These are phyloP conservation scores for Drosophila repletoides DNA, from an alignment of 1,140 invertebrate species.

Conservation along the genomic window DNA sequence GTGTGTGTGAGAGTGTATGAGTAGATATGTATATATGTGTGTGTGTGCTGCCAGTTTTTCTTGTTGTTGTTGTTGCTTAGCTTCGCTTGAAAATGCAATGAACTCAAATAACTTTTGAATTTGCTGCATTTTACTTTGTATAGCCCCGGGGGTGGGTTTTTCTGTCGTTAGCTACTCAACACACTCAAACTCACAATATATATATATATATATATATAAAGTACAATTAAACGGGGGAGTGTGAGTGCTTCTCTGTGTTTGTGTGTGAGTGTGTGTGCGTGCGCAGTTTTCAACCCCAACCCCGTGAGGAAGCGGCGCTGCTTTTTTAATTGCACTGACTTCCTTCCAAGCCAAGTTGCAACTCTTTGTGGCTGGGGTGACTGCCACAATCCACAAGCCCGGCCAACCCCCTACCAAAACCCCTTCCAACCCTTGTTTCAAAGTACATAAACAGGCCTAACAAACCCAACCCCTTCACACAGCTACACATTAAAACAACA, in stretches of 20 bases:
- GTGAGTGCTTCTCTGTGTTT: constrained; percentile 9
- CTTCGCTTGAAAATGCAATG: constrained; percentile 80
- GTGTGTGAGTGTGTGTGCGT: constrained; percentile 39
- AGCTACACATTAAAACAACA: background rate
- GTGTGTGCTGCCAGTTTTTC: constrained; percentile 35
- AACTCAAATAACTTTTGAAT: constrained; percentile 82
- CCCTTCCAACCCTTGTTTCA: background rate
- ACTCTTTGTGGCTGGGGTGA: constrained; percentile 54
- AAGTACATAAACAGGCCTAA: constrained; percentile 11
- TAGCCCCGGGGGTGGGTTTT: constrained; percentile 65
- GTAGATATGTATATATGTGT: constrained; percentile 10
- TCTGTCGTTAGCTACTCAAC: constrained; percentile 68
- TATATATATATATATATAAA: constrained; percentile 46
- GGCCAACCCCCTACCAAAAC: background rate
- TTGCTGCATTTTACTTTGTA: constrained; percentile 76
- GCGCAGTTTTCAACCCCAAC: constrained; percentile 72
- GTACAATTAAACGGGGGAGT: constrained; percentile 48
- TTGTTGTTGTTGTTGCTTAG: constrained; percentile 61
- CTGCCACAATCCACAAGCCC: constrained; percentile 22
- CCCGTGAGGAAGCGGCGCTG: constrained; percentile 52
- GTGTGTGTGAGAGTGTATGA: constrained; percentile 12
- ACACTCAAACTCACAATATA: constrained; percentile 47
- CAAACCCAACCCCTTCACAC: background rate
- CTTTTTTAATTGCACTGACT: constrained; percentile 80
- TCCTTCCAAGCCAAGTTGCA: constrained; percentile 71